phyloP scores from a whole-genome alignment of 2,797 vertebrate species.

The Tachyglossus aculeatus region DNA sequence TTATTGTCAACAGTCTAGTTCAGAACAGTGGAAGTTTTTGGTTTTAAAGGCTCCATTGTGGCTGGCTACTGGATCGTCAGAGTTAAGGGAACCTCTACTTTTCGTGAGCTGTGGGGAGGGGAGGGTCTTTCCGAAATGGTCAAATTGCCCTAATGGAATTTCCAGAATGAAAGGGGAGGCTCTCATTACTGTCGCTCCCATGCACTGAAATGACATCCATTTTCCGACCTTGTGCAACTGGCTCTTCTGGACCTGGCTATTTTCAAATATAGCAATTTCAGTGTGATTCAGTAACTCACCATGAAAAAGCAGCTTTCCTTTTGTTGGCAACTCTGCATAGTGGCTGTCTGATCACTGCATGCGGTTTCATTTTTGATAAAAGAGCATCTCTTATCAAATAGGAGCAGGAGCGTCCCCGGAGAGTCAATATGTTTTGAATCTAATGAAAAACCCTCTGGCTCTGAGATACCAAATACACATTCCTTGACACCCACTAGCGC shows the following conservation, averaged over 20 bases:
- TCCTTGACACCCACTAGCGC: not conserved
- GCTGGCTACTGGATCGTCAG: too few relatives aligned
- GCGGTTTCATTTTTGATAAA: constrained; percentile 65
- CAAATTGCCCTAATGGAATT: not conserved
- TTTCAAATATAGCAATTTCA: not conserved
- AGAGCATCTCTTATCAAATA: constrained; percentile 76
- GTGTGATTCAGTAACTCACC: not conserved
- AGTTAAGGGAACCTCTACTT: not conserved
- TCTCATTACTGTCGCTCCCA: not conserved
- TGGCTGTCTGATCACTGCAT: constrained; percentile 53
- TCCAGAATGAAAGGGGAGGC: not conserved
- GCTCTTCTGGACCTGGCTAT: not conserved
- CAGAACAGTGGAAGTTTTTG: too few relatives aligned
- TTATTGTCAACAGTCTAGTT: too few relatives aligned
- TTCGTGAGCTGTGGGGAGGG: not conserved
- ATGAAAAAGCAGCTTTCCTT: not conserved
- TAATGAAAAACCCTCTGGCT: constrained; percentile 53
- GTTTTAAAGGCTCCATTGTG: too few relatives aligned
- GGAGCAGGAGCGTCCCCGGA: constrained; percentile 65
- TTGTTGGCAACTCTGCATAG: constrained; percentile 22
- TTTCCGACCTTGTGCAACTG: not conserved
- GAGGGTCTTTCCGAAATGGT: not conserved
- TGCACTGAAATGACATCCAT: not conserved
- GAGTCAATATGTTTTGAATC: constrained; percentile 62
- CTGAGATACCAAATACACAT: constrained; percentile 24